phyloP scores from a whole-genome alignment of 2,113 vertebrate species.

The Chaenocephalus aceratus region DNA sequence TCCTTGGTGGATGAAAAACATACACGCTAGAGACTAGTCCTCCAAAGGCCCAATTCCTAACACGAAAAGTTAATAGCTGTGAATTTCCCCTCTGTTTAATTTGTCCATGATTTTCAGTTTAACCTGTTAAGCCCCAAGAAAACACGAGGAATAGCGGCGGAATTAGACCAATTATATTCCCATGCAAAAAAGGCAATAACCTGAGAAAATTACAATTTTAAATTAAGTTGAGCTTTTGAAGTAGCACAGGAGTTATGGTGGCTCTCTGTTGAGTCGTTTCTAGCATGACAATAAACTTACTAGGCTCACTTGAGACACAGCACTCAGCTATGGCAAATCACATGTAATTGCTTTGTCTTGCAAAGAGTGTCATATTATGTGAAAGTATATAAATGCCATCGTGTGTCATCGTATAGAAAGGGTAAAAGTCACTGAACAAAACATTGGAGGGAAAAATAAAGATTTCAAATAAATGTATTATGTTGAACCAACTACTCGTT shows the following conservation, averaged over 20 bases:
- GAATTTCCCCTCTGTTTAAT: conserved; percentile 45
- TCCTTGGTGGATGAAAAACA: conserved; percentile 1
- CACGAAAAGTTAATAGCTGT: conserved; percentile 43
- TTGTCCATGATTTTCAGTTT: conserved; percentile 45
- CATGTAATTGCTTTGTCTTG: conserved; percentile 65
- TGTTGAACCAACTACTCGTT: background rate
- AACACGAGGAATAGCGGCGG: conserved; percentile 18
- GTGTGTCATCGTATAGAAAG: background rate
- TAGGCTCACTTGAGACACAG: conserved; percentile 23
- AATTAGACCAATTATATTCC: conserved; percentile 45
- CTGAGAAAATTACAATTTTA: conserved; percentile 63
- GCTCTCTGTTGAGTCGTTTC: conserved; percentile 29
- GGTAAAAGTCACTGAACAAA: background rate
- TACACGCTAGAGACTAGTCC: background rate
- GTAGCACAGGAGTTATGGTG: conserved; percentile 15
- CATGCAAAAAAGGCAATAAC: conserved; percentile 60
- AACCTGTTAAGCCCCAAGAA: conserved; percentile 21
- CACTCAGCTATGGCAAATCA: conserved; percentile 45
- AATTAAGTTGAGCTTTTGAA: conserved; percentile 54
- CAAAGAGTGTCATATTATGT: background rate
- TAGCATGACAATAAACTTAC: conserved; percentile 53
- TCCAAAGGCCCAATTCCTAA: conserved; percentile 41
- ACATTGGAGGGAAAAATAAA: background rate
- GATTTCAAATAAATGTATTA: too few species aligned
- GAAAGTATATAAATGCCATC: background rate